Percentiles rank a stretch among this genome's conserved stretches.
Conservation (phyloP, 2,113 vertebrate genomes). For the Melanostigma gelatinosum region DNA sequence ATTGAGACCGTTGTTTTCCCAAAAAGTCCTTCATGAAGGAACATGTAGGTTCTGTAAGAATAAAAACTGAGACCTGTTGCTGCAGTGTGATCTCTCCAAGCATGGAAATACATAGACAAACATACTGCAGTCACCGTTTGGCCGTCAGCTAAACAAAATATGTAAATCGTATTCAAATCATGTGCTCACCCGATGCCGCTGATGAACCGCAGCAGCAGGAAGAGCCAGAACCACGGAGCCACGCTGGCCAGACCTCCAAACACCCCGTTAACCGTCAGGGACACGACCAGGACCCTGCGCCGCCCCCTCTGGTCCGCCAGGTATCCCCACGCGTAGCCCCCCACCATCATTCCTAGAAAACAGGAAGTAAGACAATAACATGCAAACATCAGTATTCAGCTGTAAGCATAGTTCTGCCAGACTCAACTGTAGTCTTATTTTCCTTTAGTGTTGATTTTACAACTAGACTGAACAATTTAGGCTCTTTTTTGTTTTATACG, state of each 20-base stretch:
- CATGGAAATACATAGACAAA: neutral
- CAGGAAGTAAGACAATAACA: neutral
- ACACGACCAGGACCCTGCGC: conserved; percentile 75
- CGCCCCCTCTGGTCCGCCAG: conserved; percentile 82
- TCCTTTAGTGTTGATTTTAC: neutral
- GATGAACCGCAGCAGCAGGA: conserved; percentile 81
- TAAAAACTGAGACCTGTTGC: neutral
- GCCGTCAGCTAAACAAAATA: neutral
- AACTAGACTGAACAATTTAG: neutral
- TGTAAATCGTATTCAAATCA: neutral
- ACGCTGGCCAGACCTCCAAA: conserved; percentile 79
- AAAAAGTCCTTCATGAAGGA: neutral
- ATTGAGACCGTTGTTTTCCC: neutral
- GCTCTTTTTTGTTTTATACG: neutral
- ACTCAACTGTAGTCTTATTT: neutral
- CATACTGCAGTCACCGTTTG: no score
- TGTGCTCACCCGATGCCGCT: conserved; percentile 81
- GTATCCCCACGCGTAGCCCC: conserved; percentile 84
- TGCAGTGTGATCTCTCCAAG: neutral
- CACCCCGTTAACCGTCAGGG: conserved; percentile 80
- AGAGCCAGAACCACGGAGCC: conserved; percentile 80
- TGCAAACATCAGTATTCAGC: neutral
- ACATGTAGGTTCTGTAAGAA: neutral
- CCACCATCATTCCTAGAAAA: conserved; percentile 84
- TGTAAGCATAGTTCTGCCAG: no score